Percentiles rank a stretch among this genome's conserved stretches.
These are phyloP conservation scores for Liparis tanakae DNA, from an alignment of 2,797 vertebrate genomes.

Conservation along the genomic window DNA sequence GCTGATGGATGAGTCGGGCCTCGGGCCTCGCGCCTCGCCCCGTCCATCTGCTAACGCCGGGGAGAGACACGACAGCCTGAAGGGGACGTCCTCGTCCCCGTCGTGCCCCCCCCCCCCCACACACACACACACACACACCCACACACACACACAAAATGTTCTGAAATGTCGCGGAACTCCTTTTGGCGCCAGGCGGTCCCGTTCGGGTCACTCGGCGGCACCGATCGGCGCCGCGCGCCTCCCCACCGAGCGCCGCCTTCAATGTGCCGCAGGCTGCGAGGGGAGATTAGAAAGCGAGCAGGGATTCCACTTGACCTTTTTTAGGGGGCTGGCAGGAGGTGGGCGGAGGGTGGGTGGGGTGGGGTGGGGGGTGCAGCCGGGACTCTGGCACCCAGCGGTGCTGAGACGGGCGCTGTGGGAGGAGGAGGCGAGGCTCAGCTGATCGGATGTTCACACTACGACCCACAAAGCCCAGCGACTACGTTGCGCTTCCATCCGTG, in stretches of 20 bases:
- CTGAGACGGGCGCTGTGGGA: no score
- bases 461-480: no score
- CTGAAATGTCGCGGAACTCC: background rate
- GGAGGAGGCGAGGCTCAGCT: no score
- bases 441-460: no score
- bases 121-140: no score
- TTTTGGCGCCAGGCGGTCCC: background rate
- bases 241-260: background rate
- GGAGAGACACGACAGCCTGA: slow-evolving; percentile 11
- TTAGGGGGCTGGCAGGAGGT: slow-evolving; percentile 33
- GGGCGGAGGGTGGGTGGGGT: no score
- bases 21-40: slow-evolving; percentile 7
- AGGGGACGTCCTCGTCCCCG: background rate
- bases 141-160: background rate
- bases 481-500: no score
- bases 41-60: background rate
- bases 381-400: background rate
- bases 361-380: background rate
- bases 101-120: background rate
- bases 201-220: background rate
- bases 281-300: slow-evolving; percentile 45
- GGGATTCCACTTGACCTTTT: slow-evolving; percentile 66
- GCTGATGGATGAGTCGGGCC: slow-evolving; percentile 26
- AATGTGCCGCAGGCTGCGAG: slow-evolving; percentile 8
- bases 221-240: background rate